Evolutionary conservation across 2,888 invertebrate genomes (phyloP).

Genomic region (Macrosiphum euphorbiae): DNA sequence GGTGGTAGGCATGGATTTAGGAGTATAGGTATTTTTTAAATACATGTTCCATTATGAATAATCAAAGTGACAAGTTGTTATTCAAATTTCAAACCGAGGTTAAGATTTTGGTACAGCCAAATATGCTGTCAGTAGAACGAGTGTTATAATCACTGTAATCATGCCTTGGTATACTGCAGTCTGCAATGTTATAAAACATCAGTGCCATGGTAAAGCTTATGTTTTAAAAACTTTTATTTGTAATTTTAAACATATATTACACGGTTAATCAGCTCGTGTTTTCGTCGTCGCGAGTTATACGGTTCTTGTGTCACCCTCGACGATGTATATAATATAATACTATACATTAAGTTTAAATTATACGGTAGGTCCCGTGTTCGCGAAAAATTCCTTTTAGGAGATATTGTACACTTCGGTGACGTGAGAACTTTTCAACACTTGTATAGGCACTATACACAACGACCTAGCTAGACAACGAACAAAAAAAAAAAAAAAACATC

Average conservation of each 20-base stretch:
- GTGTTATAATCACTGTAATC: not conserved
- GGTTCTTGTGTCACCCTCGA: not conserved
- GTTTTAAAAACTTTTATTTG: not conserved
- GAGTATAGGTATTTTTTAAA: not conserved
- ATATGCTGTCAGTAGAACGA: not conserved
- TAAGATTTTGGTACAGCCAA: not conserved
- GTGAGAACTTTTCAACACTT: constrained; percentile 37
- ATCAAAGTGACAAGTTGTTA: not conserved
- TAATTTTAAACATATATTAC: not conserved
- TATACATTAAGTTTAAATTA: constrained; percentile 13
- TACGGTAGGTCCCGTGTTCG: not conserved
- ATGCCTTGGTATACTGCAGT: not conserved
- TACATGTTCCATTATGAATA: not conserved
- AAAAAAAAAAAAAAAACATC: not conserved
- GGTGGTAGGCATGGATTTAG: not conserved
- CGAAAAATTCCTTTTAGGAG: not conserved
- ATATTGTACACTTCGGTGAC: constrained; percentile 37
- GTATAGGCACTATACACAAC: not conserved
- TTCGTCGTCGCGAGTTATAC: not conserved
- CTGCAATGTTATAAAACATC: not conserved
- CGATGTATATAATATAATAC: not conserved
- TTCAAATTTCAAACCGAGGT: not conserved
- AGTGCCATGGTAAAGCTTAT: not conserved
- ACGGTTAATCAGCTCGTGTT: not conserved
- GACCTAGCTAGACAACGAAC: not conserved